Evolutionary conservation across 2,113 vertebrate species (phyloP), one percentile per base, ranked within the genome.

Genomic region (Epinephelus fuscoguttatus): DNA sequence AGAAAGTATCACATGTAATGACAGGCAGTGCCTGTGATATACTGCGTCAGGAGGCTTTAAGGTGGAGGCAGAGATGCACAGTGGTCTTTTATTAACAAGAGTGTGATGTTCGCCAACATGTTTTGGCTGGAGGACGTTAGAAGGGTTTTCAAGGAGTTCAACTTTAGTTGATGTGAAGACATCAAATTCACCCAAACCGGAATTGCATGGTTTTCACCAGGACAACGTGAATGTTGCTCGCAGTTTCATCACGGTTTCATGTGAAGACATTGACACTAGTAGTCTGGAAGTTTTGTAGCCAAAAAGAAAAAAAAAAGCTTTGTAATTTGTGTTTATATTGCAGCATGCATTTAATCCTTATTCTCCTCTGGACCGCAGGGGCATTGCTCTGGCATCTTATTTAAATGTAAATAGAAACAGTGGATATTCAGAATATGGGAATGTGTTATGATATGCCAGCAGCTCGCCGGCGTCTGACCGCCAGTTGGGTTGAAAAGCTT

Each of bases 171-270:
- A 80, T 70, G 40, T 62, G 14, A 63, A 79, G 80, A 75, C 56
- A 12, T 80, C 19, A 52, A 33, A 59, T 57, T 73, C 55, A 27
- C 19, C 4, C 52, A 55, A 78, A 74, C 23, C 70, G 56, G 33
- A 70, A 70, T 21, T 49, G 40, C 64, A 33, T 52, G 25, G 25
- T 69, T 53, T 69, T 53, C 47, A 21, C 45, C 4, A 18, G 42
- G 71, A 55, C 62, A 9, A 81, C 19, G 52, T 70, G 61, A 57
- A 21, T 23, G 61, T 90, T 90, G 82, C 88, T 52, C 9, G 19
- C 53, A 17, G 70, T 93, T 94, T 88, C 90, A 90, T 92, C 91
- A 91, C 76, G 60, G 75, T 40, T 68, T 42, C 50, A 75, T 70
- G 59, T 25, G 12, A 71, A 47, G 53, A 84, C 77, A 73, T 63